Percentiles rank a stretch among this genome's conserved stretches.
Conservation (phyloP, 2,113 vertebrate genomes). For the Lota lota region DNA sequence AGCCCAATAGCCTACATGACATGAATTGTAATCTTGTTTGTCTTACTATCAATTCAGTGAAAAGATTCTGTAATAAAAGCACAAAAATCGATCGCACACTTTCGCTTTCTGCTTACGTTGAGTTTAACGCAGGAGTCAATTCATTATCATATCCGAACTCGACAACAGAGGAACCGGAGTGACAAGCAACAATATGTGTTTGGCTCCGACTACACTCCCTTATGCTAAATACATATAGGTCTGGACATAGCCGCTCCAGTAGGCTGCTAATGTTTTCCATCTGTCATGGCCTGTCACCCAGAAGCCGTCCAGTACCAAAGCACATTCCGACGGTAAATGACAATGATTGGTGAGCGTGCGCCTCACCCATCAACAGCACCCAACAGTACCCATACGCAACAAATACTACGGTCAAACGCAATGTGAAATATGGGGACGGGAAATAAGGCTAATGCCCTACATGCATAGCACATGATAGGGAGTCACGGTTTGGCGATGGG, state of each 20-base stretch:
- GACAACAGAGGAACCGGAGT: no score
- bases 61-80: no score
- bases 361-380: constrained; percentile 7
- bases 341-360: background rate
- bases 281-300: constrained; percentile 33
- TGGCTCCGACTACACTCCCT: background rate
- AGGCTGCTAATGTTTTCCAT: constrained; percentile 29
- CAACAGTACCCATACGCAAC: no score
- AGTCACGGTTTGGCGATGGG: constrained; percentile 2
- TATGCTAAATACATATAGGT: constrained; percentile 2
- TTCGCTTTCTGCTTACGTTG: no score
- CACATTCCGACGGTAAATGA: constrained; percentile 30
- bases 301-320: constrained; percentile 2
- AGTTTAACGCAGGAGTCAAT: no score
- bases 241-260: constrained; percentile 27
- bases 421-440: background rate
- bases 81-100: no score
- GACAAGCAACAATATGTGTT: background rate
- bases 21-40: no score
- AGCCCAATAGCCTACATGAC: no score
- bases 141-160: no score
- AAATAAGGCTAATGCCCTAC: no score
- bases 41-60: no score
- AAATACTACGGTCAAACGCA: background rate
- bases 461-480: background rate